Evolutionary conservation across 2,797 vertebrate genomes (phyloP), one percentile per base, ranked within the genome.

Genomic region (Phataginus tricuspis): DNA sequence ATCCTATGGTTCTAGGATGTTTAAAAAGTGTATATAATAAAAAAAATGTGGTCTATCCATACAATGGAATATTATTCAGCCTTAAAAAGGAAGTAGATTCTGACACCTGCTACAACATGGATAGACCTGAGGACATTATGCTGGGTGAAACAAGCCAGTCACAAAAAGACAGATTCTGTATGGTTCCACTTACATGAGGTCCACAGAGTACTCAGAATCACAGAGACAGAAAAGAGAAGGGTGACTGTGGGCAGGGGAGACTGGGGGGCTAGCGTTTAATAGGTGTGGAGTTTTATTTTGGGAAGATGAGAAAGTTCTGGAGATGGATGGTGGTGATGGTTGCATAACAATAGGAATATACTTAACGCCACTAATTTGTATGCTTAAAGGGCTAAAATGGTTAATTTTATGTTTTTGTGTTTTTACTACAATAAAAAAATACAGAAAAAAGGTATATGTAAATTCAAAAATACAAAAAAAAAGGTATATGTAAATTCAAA

Each of bases 321-420:
- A 37, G 31, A 11, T 37, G 9, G 66, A n/a, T 10, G 18, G 19
- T n/a, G n/a, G 7, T 16, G 31, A 16, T 2, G n/a, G 49, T 5
- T 16, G 9, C 29, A 1, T 2, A 18, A 12, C 59, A 25, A 0
- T 4, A 7, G 39, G 79, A 39, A 11, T 4, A 2, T 21, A 0
- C 57, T 39, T 9, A 10, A 0, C 37, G 53, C 61, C 49, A 1
- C 13, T 0, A 7, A 64, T 0, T 42, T 13, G 23, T 23, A 7
- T 0, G 0, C 39, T 64, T 31, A 63, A 23, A 8, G 3, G 15
- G 34, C 4, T 92, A 18, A 79, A 45, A 13, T 5, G 71, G 71
- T 21, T 8, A 19, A 0, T 16, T 39, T 42, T 31, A 15, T 14
- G 2, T n/a, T 51, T 4, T 14, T 23, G 9, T 37, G 19, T 11